phyloP scores from a whole-genome alignment of 2,113 vertebrate species.

The Rhombomys opimus region DNA sequence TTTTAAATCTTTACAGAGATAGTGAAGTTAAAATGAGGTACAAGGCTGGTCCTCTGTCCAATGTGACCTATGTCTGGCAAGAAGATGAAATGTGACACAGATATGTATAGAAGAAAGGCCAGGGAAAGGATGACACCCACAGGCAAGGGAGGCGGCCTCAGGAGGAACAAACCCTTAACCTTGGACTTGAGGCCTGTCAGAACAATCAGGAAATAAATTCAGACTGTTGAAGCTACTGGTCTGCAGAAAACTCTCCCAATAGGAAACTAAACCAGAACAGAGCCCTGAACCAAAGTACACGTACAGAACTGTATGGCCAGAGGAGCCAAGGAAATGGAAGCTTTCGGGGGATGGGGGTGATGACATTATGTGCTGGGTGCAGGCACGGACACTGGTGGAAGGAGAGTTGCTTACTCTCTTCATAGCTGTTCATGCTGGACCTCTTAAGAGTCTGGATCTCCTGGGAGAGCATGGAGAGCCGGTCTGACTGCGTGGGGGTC shows the following conservation, averaged over 20 bases:
- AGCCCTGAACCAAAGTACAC: neutral
- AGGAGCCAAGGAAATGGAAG: neutral
- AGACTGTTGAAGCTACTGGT: neutral
- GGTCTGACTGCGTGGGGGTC: slow-evolving; percentile 92
- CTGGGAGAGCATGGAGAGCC: slow-evolving; percentile 93
- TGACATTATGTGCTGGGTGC: rapidly evolving
- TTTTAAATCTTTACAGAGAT: slow-evolving; percentile 13
- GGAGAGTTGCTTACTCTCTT: slow-evolving; percentile 91
- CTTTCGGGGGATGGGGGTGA: neutral
- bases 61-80: neutral
- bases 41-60: neutral
- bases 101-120: neutral
- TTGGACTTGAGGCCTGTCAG: neutral
- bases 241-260: neutral
- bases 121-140: neutral
- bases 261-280: neutral
- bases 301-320: too few relatives aligned
- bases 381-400: neutral
- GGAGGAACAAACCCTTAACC: neutral
- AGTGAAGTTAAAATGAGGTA: slow-evolving; percentile 5
- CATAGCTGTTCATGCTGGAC: slow-evolving; percentile 92
- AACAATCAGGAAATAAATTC: neutral
- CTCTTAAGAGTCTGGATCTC: slow-evolving; percentile 93
- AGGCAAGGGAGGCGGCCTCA: neutral
- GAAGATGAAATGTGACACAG: neutral